These are phyloP conservation scores for Verasper variegatus DNA, from an alignment of 2,113 vertebrate genomes.

Conservation along the genomic window DNA sequence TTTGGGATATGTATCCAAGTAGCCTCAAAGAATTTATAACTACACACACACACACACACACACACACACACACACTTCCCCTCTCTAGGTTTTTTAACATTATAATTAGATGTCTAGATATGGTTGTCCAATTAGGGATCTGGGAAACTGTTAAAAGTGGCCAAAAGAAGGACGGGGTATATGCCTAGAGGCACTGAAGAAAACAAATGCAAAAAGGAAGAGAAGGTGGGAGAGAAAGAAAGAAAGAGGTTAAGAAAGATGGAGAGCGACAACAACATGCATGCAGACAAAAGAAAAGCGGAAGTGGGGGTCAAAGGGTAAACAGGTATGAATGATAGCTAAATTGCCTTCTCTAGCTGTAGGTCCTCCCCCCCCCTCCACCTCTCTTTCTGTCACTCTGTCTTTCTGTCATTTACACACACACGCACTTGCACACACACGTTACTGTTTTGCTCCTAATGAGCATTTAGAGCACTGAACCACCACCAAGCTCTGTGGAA, in stretches of 20 bases:
- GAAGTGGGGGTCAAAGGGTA: slow-evolving; percentile 28
- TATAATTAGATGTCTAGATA: slow-evolving; percentile 43
- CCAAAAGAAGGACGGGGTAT: neutral
- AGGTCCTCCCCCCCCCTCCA: neutral
- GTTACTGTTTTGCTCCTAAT: slow-evolving; percentile 19
- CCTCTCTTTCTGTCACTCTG: neutral
- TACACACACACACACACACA: neutral
- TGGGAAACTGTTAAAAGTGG: slow-evolving; percentile 22
- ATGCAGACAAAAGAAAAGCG: neutral
- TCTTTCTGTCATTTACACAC: neutral
- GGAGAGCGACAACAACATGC: neutral
- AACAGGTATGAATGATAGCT: slow-evolving; percentile 30
- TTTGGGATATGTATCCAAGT: neutral
- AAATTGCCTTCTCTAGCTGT: slow-evolving; percentile 37
- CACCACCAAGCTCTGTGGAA: slow-evolving; percentile 19
- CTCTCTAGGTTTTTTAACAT: slow-evolving; percentile 20
- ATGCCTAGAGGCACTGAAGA: neutral
- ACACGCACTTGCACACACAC: neutral
- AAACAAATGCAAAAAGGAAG: neutral
- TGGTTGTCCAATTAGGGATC: slow-evolving; percentile 42
- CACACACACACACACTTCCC: neutral
- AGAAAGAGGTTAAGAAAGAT: neutral
- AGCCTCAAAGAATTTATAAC: slow-evolving; percentile 3
- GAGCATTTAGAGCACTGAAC: slow-evolving; percentile 33
- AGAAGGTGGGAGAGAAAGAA: neutral